Evolutionary conservation across 1,140 invertebrate genomes (phyloP).

Genomic region (Drosophila kepulauana): DNA sequence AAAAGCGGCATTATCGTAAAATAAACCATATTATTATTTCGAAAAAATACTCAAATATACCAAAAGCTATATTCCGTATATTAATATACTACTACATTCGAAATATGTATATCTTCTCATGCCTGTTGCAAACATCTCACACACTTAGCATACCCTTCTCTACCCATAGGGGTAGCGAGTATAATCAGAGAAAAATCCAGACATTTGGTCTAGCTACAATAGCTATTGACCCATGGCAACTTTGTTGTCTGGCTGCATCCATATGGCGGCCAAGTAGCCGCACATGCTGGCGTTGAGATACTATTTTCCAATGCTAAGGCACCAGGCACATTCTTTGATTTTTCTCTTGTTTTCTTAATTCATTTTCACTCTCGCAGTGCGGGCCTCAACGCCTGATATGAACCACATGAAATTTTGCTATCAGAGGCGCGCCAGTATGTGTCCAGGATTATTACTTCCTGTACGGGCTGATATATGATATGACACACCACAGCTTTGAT

Average conservation of each 20-base stretch:
- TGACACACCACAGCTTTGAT: conserved; percentile 9
- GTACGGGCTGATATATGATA: conserved; percentile 41
- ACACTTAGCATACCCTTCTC: too few species aligned
- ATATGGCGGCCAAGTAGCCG: conserved; percentile 29
- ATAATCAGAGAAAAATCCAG: background rate
- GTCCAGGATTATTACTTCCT: conserved; percentile 55
- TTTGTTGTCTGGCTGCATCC: conserved; percentile 20
- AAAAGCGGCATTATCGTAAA: too few species aligned
- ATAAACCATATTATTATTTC: too few species aligned
- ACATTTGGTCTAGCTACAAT: background rate
- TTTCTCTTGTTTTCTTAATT: conserved; percentile 37
- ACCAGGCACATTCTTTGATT: conserved; percentile 17
- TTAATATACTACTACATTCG: too few species aligned
- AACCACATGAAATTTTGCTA: conserved; percentile 44
- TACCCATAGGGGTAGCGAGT: too few species aligned
- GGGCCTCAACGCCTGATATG: conserved; percentile 38
- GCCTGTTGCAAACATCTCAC: too few species aligned
- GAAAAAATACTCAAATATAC: too few species aligned
- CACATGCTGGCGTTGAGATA: conserved; percentile 29
- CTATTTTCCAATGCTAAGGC: conserved; percentile 42
- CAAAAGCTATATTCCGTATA: too few species aligned
- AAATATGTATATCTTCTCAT: too few species aligned
- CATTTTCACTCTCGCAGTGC: conserved; percentile 15
- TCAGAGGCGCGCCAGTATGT: conserved; percentile 2
- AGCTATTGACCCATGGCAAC: background rate